Base-by-base conservation (phyloP, 2,888 invertebrate genomes). In the Ornithoptera priamus region DNA sequence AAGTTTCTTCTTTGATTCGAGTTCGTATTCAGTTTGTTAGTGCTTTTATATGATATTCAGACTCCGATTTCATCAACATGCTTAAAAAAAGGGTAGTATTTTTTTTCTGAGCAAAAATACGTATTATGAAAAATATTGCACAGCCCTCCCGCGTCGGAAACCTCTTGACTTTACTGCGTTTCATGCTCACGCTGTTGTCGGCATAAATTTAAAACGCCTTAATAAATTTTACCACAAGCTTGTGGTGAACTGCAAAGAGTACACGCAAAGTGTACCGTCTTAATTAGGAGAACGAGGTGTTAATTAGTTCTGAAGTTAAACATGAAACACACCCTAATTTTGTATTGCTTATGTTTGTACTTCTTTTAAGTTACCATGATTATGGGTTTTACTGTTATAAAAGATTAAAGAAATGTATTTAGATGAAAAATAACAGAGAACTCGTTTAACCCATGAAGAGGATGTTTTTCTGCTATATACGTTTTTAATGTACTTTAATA, bases 271-370 rank as follows among this genome's bases (percentile, higher is more conserved):
- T 30, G 60, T 30, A 63, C 5, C n/a, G 50, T 20, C 53, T 53
- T 63, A 53, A 53, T 63, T 53, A 63, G 53, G 20, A 50, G 53
- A 63, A 63, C 30, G 30, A 56, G 63, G 30, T 63, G 63, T 53
- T 63, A 63, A 63, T 63, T 53, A 53, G 63, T 30, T 53, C 53
- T 56, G 6, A 53, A n/a, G 30, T 50, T n/a, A 53, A 63, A 63
- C 53, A 22, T 6, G 53, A n/a, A 53, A 53, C 53, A 53, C 53
- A 53, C 10, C 53, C 53, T 46, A 53, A n/a, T 18, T n/a, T 53
- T 53, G 53, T 53, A 53, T 53, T 53, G 53, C 53, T 53, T 53
- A 50, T 18, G 53, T 53, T 53, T 53, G 15, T 53, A n/a, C n/a
- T n/a, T 4, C 18, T 53, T 53, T 5, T n/a, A 18, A 1, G 53